Evolutionary conservation across 2,113 vertebrate species (phyloP), one percentile per base, ranked within the genome.

Genomic region (Malurus alboscapulatus): DNA sequence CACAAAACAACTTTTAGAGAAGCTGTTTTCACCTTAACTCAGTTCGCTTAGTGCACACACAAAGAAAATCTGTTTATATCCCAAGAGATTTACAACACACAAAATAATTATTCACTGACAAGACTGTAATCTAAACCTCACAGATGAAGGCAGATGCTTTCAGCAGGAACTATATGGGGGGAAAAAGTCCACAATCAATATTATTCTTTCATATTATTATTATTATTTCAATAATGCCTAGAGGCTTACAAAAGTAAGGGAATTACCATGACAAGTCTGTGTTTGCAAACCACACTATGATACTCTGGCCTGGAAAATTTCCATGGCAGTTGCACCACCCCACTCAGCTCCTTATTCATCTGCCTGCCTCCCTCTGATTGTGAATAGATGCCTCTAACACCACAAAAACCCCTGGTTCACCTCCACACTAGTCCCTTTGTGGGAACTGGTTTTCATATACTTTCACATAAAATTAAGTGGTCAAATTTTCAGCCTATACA

Each of bases 41-140:
- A 25, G 54, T 68, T 93, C 54, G 22, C 74, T 80, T 85, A 87
- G 24, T 1, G 1, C 38, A 79, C 9, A 24, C 10, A 44, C 50
- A 84, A 75, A 82, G 62, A 18, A 92, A 88, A 88, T 65, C 40
- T 89, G 54, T 69, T 89, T 85, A 62, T 73, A 63, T 63, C 50
- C 81, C 81, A 69, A 79, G 78, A 85, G 74, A 76, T 62, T 58
- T 59, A 73, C 58, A 73, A 73, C 10, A 76, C 29, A 87, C 22
- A 47, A 89, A 82, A 91, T 82, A 90, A 93, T 95, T 87, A 87
- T 83, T 96, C 94, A 76, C 14, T 32, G 73, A 84, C 80, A 77
- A 87, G 69, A 42, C n/a, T 78, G 38, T 47, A 93, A 88, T 72
- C 90, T 87, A 88, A 87, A 80, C 50, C 42, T 85, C 45, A 82